Conservation (phyloP, 2,888 invertebrate species). For the Eumerus sabulonum region DNA sequence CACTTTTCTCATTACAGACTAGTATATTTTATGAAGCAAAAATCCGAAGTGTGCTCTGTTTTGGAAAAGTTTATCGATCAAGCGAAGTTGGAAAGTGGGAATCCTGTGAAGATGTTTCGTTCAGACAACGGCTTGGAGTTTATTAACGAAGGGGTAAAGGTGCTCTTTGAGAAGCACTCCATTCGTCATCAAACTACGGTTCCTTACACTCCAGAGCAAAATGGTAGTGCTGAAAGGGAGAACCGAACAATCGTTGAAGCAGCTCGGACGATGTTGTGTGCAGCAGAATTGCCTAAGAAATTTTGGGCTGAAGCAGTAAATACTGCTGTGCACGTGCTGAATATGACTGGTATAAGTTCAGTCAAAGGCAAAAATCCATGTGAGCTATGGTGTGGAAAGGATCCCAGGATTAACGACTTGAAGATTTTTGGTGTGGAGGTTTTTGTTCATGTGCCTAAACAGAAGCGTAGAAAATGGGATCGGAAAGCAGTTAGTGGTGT, state of each 20-base stretch:
- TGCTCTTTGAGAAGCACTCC: slow-evolving; percentile 67
- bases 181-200: slow-evolving; percentile 70
- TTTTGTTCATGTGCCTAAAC: slow-evolving; percentile 33
- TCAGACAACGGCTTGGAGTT: slow-evolving; percentile 72
- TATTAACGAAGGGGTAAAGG: slow-evolving; percentile 64
- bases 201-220: slow-evolving; percentile 70
- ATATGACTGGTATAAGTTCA: slow-evolving; percentile 10
- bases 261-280: slow-evolving; percentile 12
- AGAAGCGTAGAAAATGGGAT: slow-evolving; percentile 22
- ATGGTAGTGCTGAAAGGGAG: slow-evolving; percentile 23
- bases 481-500: slow-evolving; percentile 15
- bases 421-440: slow-evolving; percentile 15
- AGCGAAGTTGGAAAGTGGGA: slow-evolving; percentile 67
- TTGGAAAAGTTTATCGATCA: slow-evolving; percentile 38
- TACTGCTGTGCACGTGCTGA: slow-evolving; percentile 20
- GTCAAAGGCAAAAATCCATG: slow-evolving; percentile 12
- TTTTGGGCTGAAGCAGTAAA: slow-evolving; percentile 20
- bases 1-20: slow-evolving; percentile 46
- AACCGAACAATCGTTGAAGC: slow-evolving; percentile 15
- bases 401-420: slow-evolving; percentile 13
- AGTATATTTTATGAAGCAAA: neutral
- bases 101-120: slow-evolving; percentile 68
- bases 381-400: slow-evolving; percentile 18
- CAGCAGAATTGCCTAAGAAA: neutral
- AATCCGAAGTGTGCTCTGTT: neutral